Base-by-base conservation (phyloP, 2,113 vertebrate genomes). In the Cyprinodon tularosa region DNA sequence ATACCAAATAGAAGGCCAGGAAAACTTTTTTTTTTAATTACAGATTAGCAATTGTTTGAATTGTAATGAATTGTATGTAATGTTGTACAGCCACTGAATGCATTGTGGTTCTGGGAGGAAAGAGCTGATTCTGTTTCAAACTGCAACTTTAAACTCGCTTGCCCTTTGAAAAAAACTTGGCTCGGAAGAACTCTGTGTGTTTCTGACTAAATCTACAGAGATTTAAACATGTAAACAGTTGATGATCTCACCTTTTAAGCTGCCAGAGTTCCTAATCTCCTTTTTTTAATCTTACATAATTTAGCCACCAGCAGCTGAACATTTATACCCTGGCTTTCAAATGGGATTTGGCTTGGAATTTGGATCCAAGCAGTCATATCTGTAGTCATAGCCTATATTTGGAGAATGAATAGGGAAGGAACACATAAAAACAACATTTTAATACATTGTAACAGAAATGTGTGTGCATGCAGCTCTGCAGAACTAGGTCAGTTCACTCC, bases 281-380 rank as follows among this genome's bases (percentile, higher is more conserved):
- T 83, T 78, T 14, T 9, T 40, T 38, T 20, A 44, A 12, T 65
- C 40, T 66, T 47, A 69, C 36, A 71, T 57, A 63, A 66, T 80
- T 48, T 12, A 38, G 53, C 48, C 62, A 68, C 38, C 48, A 72
- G 42, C 74, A 75, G 40, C 73, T 57, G 59, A 73, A 80, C 74
- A 29, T 66, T 71, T 66, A 68, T 14, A 62, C 38, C 37, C 62
- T 29, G 63, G 17, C 0, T 71, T 82, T 39, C 45, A 74, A 80
- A 78, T 80, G 59, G 47, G 62, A 72, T 78, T 74, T 80, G 8
- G 71, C 65, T 62, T 68, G 62, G 50, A 77, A 75, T n/a, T 38
- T 47, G 76, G 61, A 57, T 64, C 22, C 59, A 45, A 65, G 22
- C 53, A 80, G 69, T 62, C 40, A 47, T 29, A 66, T 82, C 29